phyloP scores from a whole-genome alignment of 2,888 invertebrate species.

The Physocephala rufipes region DNA sequence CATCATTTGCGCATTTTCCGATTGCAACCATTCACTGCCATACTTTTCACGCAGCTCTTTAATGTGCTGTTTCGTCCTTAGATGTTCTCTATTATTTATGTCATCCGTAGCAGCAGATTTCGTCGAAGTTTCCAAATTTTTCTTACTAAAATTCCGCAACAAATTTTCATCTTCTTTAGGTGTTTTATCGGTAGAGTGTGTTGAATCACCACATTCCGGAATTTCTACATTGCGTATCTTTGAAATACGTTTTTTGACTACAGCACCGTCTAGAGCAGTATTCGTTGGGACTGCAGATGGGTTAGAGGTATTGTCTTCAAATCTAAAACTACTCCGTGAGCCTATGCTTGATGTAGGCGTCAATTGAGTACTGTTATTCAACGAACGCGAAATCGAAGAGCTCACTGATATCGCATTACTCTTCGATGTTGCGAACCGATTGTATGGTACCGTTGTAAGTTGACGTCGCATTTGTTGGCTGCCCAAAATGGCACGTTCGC shows the following conservation, averaged over 20 bases:
- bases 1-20: constrained; percentile 67
- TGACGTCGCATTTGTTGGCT: constrained; percentile 57
- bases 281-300: constrained; percentile 40
- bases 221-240: constrained; percentile 66
- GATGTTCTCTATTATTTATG: constrained; percentile 62
- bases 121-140: constrained; percentile 13
- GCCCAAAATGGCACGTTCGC: constrained; percentile 68
- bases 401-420: constrained; percentile 42
- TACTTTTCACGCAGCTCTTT: constrained; percentile 69
- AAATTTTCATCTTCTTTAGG: not conserved
- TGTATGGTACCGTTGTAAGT: constrained; percentile 42
- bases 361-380: constrained; percentile 37
- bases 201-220: constrained; percentile 47
- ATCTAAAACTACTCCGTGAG: constrained; percentile 52
- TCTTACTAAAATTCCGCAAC: not conserved
- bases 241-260: constrained; percentile 56
- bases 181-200: not conserved
- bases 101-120: constrained; percentile 24
- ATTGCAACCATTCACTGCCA: constrained; percentile 72
- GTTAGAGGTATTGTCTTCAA: constrained; percentile 40
- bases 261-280: constrained; percentile 25
- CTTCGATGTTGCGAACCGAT: constrained; percentile 40
- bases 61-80: constrained; percentile 71
- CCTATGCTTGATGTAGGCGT: constrained; percentile 63
- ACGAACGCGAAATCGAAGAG: constrained; percentile 39